A percentile compares a stretch with the other conserved stretches of the same genome.
phyloP scores from a whole-genome alignment of 2,888 invertebrate genomes.

The Apamea anceps region DNA sequence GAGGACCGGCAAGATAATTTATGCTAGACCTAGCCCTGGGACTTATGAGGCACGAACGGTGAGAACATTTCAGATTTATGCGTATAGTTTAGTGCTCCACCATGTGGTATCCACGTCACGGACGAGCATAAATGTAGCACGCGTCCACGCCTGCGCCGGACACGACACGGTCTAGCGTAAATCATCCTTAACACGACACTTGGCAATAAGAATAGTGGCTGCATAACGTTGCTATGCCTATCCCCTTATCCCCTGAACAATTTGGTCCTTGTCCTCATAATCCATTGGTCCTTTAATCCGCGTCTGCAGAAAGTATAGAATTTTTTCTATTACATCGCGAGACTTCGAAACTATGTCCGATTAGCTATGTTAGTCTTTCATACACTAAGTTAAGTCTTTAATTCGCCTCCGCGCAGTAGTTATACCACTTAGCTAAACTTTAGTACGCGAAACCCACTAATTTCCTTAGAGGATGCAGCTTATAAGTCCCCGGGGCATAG shows the following conservation, averaged over 20 bases:
- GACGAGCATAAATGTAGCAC: not conserved
- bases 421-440: conserved; percentile 44
- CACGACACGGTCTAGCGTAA: not conserved
- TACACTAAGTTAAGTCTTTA: conserved; percentile 30
- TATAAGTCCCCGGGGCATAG: conserved; percentile 42
- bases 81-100: conserved; percentile 7
- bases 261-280: not conserved
- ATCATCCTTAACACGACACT: conserved; percentile 8
- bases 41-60: not conserved
- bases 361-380: conserved; percentile 3
- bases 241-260: too few relatives aligned
- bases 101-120: not conserved
- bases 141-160: not conserved
- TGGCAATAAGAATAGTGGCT: not conserved
- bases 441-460: conserved; percentile 44
- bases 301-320: too few relatives aligned
- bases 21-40: not conserved
- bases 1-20: not conserved
- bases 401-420: conserved; percentile 24
- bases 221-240: not conserved
- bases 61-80: not conserved
- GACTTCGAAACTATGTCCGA: not conserved
- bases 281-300: not conserved
- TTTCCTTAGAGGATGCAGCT: conserved; percentile 54
- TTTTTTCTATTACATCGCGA: not conserved